A percentile compares a stretch with the other conserved stretches of the same genome.
Conservation (phyloP, 2,797 vertebrate species). For the Sparus aurata region DNA sequence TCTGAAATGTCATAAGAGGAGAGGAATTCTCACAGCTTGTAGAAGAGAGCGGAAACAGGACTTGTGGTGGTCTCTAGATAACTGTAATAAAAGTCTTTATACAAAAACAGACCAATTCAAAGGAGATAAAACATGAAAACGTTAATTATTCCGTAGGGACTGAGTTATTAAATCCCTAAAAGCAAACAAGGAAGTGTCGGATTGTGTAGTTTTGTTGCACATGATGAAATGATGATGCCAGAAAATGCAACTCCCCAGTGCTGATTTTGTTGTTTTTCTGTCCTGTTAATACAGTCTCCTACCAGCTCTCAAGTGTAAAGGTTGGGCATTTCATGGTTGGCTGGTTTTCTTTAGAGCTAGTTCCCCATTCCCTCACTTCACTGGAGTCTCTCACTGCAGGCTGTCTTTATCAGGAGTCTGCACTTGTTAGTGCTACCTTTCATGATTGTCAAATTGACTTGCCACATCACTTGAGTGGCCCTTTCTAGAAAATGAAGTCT, state of each 20-base stretch:
- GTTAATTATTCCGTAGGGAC: conserved; percentile 54
- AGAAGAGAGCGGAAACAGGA: conserved; percentile 26
- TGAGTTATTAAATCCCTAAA: conserved; percentile 32
- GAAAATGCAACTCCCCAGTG: conserved; percentile 63
- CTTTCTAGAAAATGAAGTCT: conserved; percentile 66
- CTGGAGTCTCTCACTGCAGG: conserved; percentile 69
- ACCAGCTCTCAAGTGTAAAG: conserved; percentile 72
- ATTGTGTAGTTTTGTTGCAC: conserved; percentile 48
- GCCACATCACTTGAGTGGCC: conserved; percentile 75
- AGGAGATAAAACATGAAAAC: conserved; percentile 47
- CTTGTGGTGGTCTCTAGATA: conserved; percentile 44
- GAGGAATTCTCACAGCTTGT: conserved; percentile 45
- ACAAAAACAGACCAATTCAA: conserved; percentile 53
- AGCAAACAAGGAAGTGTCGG: conserved; percentile 54
- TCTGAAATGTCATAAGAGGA: conserved; percentile 62
- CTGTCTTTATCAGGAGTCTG: conserved; percentile 78
- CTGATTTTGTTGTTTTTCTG: conserved; percentile 48
- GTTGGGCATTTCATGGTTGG: conserved; percentile 79
- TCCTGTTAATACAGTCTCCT: conserved; percentile 55
- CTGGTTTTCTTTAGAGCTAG: conserved; percentile 73
- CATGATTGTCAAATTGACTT: conserved; percentile 83
- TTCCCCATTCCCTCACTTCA: conserved; percentile 67
- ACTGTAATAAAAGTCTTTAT: conserved; percentile 41
- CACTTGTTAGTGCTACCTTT: conserved; percentile 81
- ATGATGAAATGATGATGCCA: conserved; percentile 68